Base-by-base conservation (phyloP, 2,113 vertebrate species). In the Chaetorhynchus papuensis region DNA sequence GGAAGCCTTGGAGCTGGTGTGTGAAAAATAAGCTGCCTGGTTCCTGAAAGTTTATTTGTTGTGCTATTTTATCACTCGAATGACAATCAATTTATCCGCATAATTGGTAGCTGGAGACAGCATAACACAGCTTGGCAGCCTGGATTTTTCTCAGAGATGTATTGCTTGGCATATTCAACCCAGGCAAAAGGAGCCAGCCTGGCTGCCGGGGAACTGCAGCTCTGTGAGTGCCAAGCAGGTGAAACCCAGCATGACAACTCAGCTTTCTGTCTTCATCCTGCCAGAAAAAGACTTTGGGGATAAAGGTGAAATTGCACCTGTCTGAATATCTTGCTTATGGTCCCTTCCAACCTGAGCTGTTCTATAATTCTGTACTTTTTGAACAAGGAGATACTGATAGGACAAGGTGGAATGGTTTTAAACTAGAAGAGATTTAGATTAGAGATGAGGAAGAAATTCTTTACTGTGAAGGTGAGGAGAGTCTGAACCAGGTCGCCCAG, bases 51-150 rank as follows among this genome's bases (percentile, higher is more conserved):
- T 83, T 79, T 63, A 80, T 86, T 92, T 96, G 82, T 64, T 80
- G 78, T 60, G 54, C 39, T 66, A 2, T 68, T 91, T 94, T 66
- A 66, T 93, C 75, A 81, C 79, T 92, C 64, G 68, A 47, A 85
- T 21, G 28, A 83, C 90, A 85, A 90, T 65, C 75, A 84, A 70
- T 96, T 95, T 78, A 88, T 90, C 70, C 0, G 0, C 82, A 63
- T 93, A 91, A 93, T 35, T 93, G 47, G 66, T 79, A 65, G 82
- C 89, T 90, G 78, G 79, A 95, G 94, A 93, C 85, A 93, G 79
- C 14, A 10, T 74, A 71, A 92, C 50, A 24, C 4, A 5, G 15
- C 82, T 74, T 93, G 75, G 75, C 84, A 93, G 91, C 52, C 50
- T 77, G 87, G 39, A 81, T 91, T 92, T 93, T 91, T 90, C 87